A percentile compares a stretch with the other conserved stretches of the same genome.
Evolutionary conservation across 1,140 invertebrate species (phyloP).

Genomic region (Drosophila melanogaster): DNA sequence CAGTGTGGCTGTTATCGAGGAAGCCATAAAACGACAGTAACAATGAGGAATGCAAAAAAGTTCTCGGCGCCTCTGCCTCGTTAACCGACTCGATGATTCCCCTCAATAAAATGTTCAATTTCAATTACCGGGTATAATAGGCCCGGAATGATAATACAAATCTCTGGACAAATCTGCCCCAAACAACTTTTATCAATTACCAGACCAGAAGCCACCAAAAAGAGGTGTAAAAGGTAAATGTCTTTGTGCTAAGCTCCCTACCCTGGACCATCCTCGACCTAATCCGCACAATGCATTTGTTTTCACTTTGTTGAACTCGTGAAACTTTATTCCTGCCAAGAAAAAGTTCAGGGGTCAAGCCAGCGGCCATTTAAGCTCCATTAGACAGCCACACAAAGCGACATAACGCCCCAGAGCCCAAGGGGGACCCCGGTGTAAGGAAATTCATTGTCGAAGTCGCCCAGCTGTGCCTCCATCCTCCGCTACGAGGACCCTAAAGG

Average conservation of each 20-base stretch:
- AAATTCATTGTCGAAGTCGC: conserved; percentile 59
- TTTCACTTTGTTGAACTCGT: conserved; percentile 65
- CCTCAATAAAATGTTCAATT: conserved; percentile 23
- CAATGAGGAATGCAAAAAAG: conserved; percentile 22
- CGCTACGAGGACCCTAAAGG: conserved; percentile 14
- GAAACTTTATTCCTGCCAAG: conserved; percentile 34
- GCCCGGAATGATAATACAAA: conserved; percentile 16
- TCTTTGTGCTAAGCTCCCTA: conserved; percentile 29
- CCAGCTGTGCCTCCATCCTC: conserved; percentile 16
- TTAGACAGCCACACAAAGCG: conserved; percentile 57
- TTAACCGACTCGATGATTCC: conserved; percentile 6
- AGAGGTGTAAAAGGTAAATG: conserved; percentile 41
- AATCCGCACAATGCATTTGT: conserved; percentile 50
- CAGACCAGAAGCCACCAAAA: conserved; percentile 10
- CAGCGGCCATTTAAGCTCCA: conserved; percentile 69
- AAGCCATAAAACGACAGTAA: conserved; percentile 43
- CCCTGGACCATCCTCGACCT: neutral
- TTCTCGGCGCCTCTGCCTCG: conserved; percentile 3
- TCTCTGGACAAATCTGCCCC: conserved; percentile 29
- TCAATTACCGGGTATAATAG: conserved; percentile 26
- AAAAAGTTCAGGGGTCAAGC: conserved; percentile 61
- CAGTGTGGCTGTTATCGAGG: conserved; percentile 12
- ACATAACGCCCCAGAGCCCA: conserved; percentile 1
- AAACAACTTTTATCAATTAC: conserved; percentile 56
- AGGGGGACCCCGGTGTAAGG: conserved; percentile 20